Evolutionary conservation across 2,888 invertebrate genomes (phyloP), one percentile per base, ranked within the genome.

Genomic region (Agonopterix alstromeriana): DNA sequence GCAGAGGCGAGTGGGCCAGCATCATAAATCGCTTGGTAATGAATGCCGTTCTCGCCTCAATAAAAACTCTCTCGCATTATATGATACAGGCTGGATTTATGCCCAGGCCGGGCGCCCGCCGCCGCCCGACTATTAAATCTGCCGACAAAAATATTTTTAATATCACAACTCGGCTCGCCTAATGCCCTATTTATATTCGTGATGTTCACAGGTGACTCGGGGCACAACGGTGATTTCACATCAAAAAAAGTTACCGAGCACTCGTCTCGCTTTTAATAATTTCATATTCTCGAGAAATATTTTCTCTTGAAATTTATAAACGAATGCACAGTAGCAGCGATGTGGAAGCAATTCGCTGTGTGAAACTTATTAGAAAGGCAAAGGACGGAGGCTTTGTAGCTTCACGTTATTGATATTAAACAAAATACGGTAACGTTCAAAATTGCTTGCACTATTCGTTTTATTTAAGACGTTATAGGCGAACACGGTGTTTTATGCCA

Each of bases 31-130:
- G 61, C 53, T 53, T 50, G 52, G 61, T 74, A 77, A 77, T 75
- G 70, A 75, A 75, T 71, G 70, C 72, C 67, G 62, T 68, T 70
- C 62, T 67, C 72, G 70, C 71, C 59, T 66, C 74, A 68, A 73
- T 73, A 74, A 75, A 74, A 75, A 69, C 63, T 64, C 55, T 41
- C 58, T 56, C 60, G 61, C 61, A 61, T 66, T 65, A 71, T 69
- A 67, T 71, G 67, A 67, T 68, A 66, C 63, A 67, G 65, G 54
- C 58, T 52, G 56, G 57, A 67, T 65, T 63, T 62, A 63, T 59
- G 63, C 52, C 57, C 49, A 48, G 53, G 49, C 55, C 53, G 43
- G 48, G 47, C 47, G 49, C 50, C 49, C 56, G 52, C 53, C 55
- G 48, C 47, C 50, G 47, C 46, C 48, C 54, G 53, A 49, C 54